Percentiles rank a stretch among this genome's conserved stretches.
phyloP scores from a whole-genome alignment of 2,113 vertebrate species.

The Lophius piscatorius region DNA sequence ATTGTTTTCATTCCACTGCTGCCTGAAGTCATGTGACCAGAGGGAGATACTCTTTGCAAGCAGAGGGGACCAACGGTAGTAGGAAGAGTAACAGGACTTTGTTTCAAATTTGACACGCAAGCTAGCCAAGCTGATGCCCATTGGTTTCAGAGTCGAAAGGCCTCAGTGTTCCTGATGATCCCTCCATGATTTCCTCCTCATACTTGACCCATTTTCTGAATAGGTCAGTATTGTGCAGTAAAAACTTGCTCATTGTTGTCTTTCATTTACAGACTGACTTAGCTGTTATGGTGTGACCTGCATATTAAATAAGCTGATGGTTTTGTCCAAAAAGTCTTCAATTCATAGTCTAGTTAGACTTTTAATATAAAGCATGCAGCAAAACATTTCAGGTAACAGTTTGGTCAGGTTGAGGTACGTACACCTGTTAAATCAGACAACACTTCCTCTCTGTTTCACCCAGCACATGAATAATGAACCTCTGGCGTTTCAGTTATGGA shows the following conservation, averaged over 20 bases:
- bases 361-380: too few species aligned
- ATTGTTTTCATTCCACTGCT: too few species aligned
- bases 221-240: not conserved
- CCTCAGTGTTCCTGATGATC: constrained; percentile 7
- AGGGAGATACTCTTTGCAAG: not conserved
- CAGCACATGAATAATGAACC: too few species aligned
- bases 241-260: not conserved
- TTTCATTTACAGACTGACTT: not conserved
- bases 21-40: not conserved
- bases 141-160: not conserved
- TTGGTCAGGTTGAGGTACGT: too few species aligned
- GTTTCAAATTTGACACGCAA: constrained; percentile 3
- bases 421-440: too few species aligned
- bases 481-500: too few species aligned
- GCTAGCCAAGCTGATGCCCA: constrained; percentile 12
- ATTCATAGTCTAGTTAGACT: too few species aligned
- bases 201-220: not conserved
- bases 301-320: too few species aligned
- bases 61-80: not conserved
- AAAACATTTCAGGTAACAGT: too few species aligned
- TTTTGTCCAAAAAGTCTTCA: too few species aligned
- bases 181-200: not conserved
- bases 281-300: too few species aligned
- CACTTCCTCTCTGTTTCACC: too few species aligned
- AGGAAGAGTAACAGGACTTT: not conserved